phyloP scores from a whole-genome alignment of 2,797 vertebrate genomes.

The Thaleichthys pacificus region DNA sequence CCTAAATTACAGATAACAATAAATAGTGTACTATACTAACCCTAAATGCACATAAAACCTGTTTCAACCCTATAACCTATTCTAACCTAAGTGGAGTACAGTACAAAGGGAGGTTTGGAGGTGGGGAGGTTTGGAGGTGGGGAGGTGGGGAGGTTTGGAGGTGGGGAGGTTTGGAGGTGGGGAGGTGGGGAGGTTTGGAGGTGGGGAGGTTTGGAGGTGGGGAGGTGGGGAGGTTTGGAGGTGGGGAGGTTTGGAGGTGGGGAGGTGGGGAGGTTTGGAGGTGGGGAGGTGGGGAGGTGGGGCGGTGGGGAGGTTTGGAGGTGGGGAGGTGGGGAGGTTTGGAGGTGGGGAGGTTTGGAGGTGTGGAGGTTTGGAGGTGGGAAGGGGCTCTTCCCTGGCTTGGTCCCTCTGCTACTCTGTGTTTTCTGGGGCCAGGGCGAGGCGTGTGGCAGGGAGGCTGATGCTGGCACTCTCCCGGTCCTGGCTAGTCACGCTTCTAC shows the following conservation, averaged over 20 bases:
- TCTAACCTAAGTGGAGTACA: too few relatives aligned
- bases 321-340: too few relatives aligned
- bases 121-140: background rate
- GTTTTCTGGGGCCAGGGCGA: constrained; percentile 14
- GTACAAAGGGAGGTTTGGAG: background rate
- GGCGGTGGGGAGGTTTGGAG: too few relatives aligned
- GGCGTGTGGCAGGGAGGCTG: constrained; percentile 48
- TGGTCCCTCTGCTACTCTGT: constrained; percentile 1
- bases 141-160: background rate
- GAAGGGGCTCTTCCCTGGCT: background rate
- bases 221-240: constrained; percentile 33
- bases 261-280: background rate
- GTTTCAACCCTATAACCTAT: too few relatives aligned
- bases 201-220: background rate
- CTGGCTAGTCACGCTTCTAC: constrained; percentile 16
- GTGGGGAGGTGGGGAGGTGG: too few relatives aligned
- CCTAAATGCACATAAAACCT: too few relatives aligned
- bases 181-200: background rate
- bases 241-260: background rate
- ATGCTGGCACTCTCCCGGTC: constrained; percentile 39
- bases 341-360: background rate
- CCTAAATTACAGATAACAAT: too few relatives aligned
- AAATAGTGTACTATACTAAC: too few relatives aligned
- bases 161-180: background rate
- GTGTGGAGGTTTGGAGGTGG: background rate